phyloP scores from a whole-genome alignment of 2,888 invertebrate genomes.

The Polydrusus tereticollis region DNA sequence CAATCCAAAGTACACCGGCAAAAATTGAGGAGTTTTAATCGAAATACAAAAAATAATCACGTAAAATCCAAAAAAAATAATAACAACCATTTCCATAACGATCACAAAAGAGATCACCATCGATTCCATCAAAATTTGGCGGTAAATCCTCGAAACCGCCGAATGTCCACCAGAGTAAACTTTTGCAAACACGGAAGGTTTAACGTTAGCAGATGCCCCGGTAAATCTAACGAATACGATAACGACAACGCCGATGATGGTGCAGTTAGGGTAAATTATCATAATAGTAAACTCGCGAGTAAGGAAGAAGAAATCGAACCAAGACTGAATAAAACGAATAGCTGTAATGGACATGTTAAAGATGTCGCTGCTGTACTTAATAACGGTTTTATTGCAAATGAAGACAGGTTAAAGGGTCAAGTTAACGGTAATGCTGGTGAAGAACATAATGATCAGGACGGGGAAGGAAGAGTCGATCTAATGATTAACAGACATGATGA shows the following conservation, averaged over 20 bases:
- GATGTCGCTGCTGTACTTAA: not conserved
- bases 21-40: constrained; percentile 22
- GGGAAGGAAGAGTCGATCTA: not conserved
- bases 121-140: constrained; percentile 19
- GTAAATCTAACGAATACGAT: not conserved
- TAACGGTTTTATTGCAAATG: not conserved
- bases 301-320: not conserved
- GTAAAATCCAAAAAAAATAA: constrained; percentile 23
- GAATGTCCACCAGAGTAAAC: constrained; percentile 7
- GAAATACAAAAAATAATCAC: constrained; percentile 2
- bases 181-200: constrained; percentile 11
- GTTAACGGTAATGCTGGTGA: not conserved
- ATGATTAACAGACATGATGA: constrained; percentile 2
- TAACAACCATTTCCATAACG: constrained; percentile 11
- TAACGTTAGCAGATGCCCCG: not conserved
- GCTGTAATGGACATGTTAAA: not conserved
- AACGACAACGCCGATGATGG: not conserved
- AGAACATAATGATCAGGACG: not conserved
- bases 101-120: constrained; percentile 13
- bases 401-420: not conserved
- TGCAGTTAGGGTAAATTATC: not conserved
- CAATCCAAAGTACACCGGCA: constrained; percentile 16
- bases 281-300: not conserved
- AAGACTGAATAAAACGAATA: not conserved
- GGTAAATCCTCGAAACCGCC: constrained; percentile 12